Base-by-base conservation (phyloP, 2,888 invertebrate species). In the Acrocera orbiculus region DNA sequence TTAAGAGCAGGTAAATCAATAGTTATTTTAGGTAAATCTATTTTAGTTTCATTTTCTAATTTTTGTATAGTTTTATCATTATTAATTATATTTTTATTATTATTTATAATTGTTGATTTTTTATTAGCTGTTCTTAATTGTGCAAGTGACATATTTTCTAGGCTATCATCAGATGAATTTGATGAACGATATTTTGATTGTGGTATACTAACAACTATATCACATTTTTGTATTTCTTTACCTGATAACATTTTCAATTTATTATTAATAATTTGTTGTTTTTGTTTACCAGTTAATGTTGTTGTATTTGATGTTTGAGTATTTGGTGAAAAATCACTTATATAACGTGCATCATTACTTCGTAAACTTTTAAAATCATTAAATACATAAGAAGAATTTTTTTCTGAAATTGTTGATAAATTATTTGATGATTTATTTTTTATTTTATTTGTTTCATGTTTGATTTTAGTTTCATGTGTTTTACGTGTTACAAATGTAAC, bases 361-460 rank as follows among this genome's bases (percentile, higher is more conserved):
- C 60, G 53, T 27, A 60, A 42, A 28, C 58, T 58, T 44, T 60
- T 60, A 37, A 59, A 60, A 35, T 54, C 53, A 35, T 42, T 54
- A 10, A n/a, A n/a, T n/a, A n/a, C n/a, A n/a, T n/a, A n/a, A n/a
- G n/a, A n/a, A n/a, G n/a, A n/a, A n/a, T 15, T 13, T 5, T 11
- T 10, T 14, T 10, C 15, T 4, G 19, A 15, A 19, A 13, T 10
- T n/a, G 19, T n/a, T n/a, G 28, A 15, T 1, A 20, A 20, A 6
- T 11, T 17, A 16, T 36, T 36, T 3, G n/a, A n/a, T n/a, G 19
- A 19, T 25, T 26, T 32, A 14, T n/a, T 27, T 9, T 34, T 22
- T n/a, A 2, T 30, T 14, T 20, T 35, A 9, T n/a, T 20, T 11
- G 9, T 20, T 20, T 9, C 40, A n/a, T 26, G 33, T 16, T 40